Base-by-base conservation (phyloP, 2,797 vertebrate genomes). In the Chaetodon trifasciatus region DNA sequence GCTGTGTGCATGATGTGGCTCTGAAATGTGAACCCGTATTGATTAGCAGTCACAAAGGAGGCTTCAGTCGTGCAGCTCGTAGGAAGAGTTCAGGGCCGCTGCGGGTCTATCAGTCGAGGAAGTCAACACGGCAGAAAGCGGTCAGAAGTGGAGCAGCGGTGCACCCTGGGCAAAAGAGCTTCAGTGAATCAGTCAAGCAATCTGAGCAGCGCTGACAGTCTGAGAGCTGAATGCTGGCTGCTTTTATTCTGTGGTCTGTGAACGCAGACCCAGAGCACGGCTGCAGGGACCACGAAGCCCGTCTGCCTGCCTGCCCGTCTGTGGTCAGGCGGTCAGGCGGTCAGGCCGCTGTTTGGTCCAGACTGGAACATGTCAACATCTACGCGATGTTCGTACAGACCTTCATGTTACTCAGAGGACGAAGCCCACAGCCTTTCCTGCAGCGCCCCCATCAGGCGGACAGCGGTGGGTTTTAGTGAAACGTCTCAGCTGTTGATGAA, bases 131-230 rank as follows among this genome's bases (percentile, higher is more conserved):
- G n/a, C 57, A 65, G 21, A 11, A n/a, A 74, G 70, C 53, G 74
- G 72, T 40, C 35, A 71, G 64, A 90, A 89, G 80, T 78, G 19
- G 85, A 88, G 77, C 84, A 81, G n/a, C 19, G 32, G 17, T 68
- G 50, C 19, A 79, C 81, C 82, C 49, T 79, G 69, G 87, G 88
- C 88, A 7, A 77, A 39, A 81, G 74, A 76, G 85, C 80, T 63
- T 21, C 75, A 69, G 76, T 28, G 83, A 90, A 55, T 65, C 85
- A 86, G 90, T 86, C 44, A 76, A 74, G 88, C 88, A 81, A 17
- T 8, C 44, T 79, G 82, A 91, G 80, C 69, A 3, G 73, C 60
- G 0, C 82, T 87, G 88, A 83, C 86, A 87, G 83, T 5, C 53
- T 8, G 73, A 72, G 69, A 57, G 68, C 78, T 44, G 37, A 39